Percentiles rank a stretch among this genome's conserved stretches.
These are phyloP conservation scores for Syrrhaptes paradoxus DNA, from an alignment of 2,113 vertebrate genomes.

Conservation along the genomic window DNA sequence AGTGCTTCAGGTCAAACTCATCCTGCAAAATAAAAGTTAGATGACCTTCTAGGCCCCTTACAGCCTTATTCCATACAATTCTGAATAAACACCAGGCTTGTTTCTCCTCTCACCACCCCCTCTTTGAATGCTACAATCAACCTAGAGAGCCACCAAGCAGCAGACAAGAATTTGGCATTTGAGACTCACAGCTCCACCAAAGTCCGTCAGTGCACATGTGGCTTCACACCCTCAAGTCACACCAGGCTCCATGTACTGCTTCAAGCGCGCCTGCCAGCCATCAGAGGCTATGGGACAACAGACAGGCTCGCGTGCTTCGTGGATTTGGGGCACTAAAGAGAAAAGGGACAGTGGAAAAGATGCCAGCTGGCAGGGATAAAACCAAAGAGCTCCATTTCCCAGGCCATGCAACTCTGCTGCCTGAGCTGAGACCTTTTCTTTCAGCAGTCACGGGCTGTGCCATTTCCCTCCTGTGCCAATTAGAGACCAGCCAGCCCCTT, in stretches of 20 bases:
- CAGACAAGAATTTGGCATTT: background rate
- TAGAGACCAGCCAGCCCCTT: background rate
- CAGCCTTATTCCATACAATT: background rate
- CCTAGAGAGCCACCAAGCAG: background rate
- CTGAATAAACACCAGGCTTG: background rate
- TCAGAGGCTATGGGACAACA: fast-evolving
- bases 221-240: background rate
- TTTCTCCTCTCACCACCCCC: background rate
- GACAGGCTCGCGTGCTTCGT: background rate
- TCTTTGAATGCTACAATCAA: background rate
- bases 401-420: fast-evolving
- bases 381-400: background rate
- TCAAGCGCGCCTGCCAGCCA: fast-evolving
- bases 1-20: background rate
- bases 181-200: background rate
- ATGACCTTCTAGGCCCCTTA: background rate
- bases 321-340: background rate
- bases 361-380: background rate
- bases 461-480: background rate
- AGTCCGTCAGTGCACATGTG: background rate
- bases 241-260: fast-evolving
- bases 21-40: background rate
- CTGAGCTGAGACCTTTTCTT: background rate
- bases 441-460: background rate
- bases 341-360: background rate